Evolutionary conservation across 2,888 invertebrate genomes (phyloP).

Genomic region (Megastigmus dorsalis): DNA sequence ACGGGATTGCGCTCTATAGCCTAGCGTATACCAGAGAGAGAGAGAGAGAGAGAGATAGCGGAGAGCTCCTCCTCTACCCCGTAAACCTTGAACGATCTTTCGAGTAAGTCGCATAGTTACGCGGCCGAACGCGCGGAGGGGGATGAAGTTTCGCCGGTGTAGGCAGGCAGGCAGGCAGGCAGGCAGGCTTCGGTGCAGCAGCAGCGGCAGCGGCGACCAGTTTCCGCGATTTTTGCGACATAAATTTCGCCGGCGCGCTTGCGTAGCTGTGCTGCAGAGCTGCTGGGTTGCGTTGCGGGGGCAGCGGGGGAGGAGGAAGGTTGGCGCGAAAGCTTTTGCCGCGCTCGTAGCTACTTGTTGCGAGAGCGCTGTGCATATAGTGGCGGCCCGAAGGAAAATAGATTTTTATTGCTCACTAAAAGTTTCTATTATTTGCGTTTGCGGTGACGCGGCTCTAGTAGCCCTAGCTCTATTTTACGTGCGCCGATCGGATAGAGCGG

Average conservation of each 20-base stretch:
- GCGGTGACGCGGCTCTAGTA: not conserved
- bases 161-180: not conserved
- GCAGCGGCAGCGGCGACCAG: not conserved
- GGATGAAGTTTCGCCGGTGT: not conserved
- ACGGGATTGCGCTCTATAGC: slow-evolving; percentile 71
- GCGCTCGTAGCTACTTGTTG: slow-evolving; percentile 41
- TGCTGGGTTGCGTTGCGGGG: too few relatives aligned
- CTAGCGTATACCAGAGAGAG: too few relatives aligned
- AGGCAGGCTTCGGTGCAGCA: not conserved
- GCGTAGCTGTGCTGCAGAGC: too few relatives aligned
- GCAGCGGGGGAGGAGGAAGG: too few relatives aligned
- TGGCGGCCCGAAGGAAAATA: slow-evolving; percentile 41
- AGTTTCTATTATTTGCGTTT: slow-evolving; percentile 49
- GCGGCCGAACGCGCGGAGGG: slow-evolving; percentile 20
- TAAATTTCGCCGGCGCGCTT: slow-evolving; percentile 30
- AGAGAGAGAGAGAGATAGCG: too few relatives aligned
- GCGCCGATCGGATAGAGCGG: not conserved
- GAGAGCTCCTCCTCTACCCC: slow-evolving; percentile 50
- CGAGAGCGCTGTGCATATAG: not conserved
- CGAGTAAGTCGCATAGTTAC: slow-evolving; percentile 65
- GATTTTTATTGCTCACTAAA: slow-evolving; percentile 53
- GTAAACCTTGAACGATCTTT: slow-evolving; percentile 71
- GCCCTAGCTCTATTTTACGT: too few relatives aligned
- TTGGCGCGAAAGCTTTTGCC: not conserved
- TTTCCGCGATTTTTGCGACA: slow-evolving; percentile 39